These are phyloP conservation scores for Drosophila aff. DNA, from an alignment of 1,140 invertebrate species.

Conservation along the genomic window DNA sequence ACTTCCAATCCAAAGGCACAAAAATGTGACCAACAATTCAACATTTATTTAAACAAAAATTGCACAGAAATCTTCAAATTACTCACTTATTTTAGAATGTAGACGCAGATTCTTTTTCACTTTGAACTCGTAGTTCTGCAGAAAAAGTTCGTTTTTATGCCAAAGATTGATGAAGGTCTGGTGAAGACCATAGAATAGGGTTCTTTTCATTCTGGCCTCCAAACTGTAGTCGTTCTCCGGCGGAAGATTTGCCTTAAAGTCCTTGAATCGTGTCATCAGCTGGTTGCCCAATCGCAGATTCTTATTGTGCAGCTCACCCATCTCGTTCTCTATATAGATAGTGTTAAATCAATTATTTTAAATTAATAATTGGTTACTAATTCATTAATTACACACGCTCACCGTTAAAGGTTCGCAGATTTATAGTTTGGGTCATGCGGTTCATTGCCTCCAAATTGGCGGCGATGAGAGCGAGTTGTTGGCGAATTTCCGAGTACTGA, in stretches of 20 bases:
- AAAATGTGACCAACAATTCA: too few species aligned
- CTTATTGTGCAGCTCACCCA: constrained; percentile 75
- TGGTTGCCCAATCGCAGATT: constrained; percentile 75
- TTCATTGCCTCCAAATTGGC: constrained; percentile 78
- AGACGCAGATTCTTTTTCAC: constrained; percentile 78
- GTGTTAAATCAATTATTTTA: not conserved
- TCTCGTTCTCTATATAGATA: constrained; percentile 69
- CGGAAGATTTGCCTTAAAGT: constrained; percentile 79
- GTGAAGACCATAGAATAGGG: constrained; percentile 80
- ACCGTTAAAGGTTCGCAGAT: constrained; percentile 80
- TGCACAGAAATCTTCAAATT: not conserved
- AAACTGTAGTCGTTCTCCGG: constrained; percentile 75
- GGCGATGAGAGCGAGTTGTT: constrained; percentile 70
- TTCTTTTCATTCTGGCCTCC: constrained; percentile 81
- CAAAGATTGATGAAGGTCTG: constrained; percentile 80
- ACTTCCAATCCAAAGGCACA: not conserved
- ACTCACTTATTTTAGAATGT: constrained; percentile 82
- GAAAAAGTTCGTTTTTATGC: constrained; percentile 80
- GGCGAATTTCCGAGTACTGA: constrained; percentile 78
- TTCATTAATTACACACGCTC: not conserved
- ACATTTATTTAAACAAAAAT: not conserved
- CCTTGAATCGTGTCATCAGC: constrained; percentile 73
- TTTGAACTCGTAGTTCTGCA: constrained; percentile 75
- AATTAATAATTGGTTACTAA: not conserved
- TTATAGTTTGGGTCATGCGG: constrained; percentile 77